Evolutionary conservation across 1,140 invertebrate genomes (phyloP).

Genomic region (Bradysia coprophila): DNA sequence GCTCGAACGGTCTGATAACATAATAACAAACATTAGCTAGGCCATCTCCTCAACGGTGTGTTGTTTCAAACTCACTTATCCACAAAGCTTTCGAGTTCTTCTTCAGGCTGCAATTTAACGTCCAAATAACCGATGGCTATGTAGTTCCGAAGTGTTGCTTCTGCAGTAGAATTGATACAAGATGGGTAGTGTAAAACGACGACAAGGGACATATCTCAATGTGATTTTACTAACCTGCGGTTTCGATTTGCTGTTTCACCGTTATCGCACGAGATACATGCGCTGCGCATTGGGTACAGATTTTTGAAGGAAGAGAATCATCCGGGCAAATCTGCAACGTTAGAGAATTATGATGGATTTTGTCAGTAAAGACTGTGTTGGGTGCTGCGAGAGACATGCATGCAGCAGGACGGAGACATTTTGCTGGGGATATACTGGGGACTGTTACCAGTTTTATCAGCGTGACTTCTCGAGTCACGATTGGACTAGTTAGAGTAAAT

Average conservation of each 20-base stretch:
- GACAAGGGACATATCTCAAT: too few relatives aligned
- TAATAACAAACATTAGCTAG: background rate
- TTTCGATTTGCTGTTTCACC: slow-evolving; percentile 2
- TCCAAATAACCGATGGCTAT: background rate
- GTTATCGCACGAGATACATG: background rate
- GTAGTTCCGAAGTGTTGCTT: background rate
- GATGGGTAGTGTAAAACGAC: too few relatives aligned
- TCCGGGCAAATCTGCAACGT: background rate
- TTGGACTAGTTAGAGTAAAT: background rate
- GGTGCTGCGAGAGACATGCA: background rate
- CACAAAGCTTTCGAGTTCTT: background rate
- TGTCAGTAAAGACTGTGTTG: background rate
- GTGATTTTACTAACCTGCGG: too few relatives aligned
- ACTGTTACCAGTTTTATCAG: background rate
- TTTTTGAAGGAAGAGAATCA: background rate
- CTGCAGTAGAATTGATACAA: too few relatives aligned
- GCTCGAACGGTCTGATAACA: background rate
- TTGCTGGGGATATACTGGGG: background rate
- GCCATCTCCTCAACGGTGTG: background rate
- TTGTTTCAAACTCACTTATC: background rate
- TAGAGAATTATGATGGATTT: background rate
- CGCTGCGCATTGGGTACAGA: background rate
- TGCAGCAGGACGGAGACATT: background rate
- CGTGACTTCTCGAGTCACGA: background rate
- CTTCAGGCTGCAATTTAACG: too few relatives aligned